These are phyloP conservation scores for Zeus faber DNA, from an alignment of 2,113 vertebrate genomes.

Conservation along the genomic window DNA sequence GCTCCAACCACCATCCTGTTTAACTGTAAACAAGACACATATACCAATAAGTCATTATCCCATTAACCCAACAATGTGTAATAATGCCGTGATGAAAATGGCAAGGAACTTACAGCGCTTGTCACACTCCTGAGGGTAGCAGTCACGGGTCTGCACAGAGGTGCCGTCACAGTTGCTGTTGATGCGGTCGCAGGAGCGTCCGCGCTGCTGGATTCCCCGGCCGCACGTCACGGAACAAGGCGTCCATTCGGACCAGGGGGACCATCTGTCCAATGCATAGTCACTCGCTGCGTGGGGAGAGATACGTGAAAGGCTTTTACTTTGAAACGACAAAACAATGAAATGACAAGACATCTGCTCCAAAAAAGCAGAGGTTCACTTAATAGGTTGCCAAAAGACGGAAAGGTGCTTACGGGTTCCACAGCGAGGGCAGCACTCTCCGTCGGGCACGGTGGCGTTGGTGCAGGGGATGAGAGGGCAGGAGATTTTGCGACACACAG, in stretches of 20 bases:
- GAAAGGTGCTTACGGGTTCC: slow-evolving; percentile 80
- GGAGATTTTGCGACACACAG: slow-evolving; percentile 92
- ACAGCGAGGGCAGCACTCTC: slow-evolving; percentile 96
- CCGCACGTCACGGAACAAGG: slow-evolving; percentile 93
- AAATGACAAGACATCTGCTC: too few species aligned
- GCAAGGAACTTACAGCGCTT: slow-evolving; percentile 88
- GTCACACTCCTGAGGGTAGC: slow-evolving; percentile 93
- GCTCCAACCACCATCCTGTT: slow-evolving; percentile 97
- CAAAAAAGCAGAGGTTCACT: neutral
- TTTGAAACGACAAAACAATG: neutral
- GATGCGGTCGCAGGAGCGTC: slow-evolving; percentile 96
- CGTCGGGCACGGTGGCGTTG: slow-evolving; percentile 92
- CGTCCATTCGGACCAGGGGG: slow-evolving; percentile 98
- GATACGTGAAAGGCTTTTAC: neutral
- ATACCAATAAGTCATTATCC: slow-evolving; percentile 3
- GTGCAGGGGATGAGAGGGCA: slow-evolving; percentile 93
- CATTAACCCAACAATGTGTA: neutral
- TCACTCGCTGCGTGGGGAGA: slow-evolving; percentile 73
- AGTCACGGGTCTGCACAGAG: slow-evolving; percentile 96
- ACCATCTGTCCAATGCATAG: slow-evolving; percentile 89
- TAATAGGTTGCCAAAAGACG: neutral
- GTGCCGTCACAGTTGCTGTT: slow-evolving; percentile 95
- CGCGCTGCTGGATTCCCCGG: slow-evolving; percentile 93
- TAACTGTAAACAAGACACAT: slow-evolving; percentile 76
- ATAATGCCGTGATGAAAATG: neutral